A percentile compares a stretch with the other conserved stretches of the same genome.
Evolutionary conservation across 2,113 vertebrate species (phyloP).

Genomic region (Indicator maculatus): DNA sequence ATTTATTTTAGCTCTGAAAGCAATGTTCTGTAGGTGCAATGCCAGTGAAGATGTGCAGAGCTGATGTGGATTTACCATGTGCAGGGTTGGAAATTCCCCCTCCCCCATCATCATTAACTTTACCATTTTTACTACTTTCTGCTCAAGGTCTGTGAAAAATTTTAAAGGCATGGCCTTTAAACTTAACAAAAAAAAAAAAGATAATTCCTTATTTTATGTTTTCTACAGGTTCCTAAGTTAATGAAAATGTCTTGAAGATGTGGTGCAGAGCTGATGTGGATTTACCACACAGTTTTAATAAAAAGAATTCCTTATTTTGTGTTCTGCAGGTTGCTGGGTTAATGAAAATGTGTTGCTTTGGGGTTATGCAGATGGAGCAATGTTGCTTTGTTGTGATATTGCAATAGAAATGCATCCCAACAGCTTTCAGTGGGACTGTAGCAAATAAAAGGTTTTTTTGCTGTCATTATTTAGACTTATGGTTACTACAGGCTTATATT

Average conservation of each 20-base stretch:
- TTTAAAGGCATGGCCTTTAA: too few species aligned
- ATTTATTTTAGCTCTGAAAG: neutral
- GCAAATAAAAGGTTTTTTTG: neutral
- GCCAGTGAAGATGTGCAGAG: neutral
- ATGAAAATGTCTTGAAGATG: neutral
- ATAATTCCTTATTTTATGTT: too few species aligned
- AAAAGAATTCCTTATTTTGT: neutral
- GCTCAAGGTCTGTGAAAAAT: too few species aligned
- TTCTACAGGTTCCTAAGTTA: too few species aligned
- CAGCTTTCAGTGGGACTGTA: neutral
- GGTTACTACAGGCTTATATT: neutral
- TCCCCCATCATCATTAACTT: too few species aligned
- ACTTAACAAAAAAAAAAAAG: too few species aligned
- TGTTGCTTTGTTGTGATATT: neutral
- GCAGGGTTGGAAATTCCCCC: too few species aligned
- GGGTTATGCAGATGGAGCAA: neutral
- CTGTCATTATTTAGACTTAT: neutral
- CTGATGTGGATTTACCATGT: neutral
- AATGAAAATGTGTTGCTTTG: neutral
- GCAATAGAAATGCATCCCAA: neutral
- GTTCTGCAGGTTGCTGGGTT: neutral
- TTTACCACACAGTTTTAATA: neutral
- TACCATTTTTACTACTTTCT: too few species aligned
- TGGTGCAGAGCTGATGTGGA: rapidly evolving
- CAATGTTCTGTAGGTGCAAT: neutral